phyloP scores from a whole-genome alignment of 2,113 vertebrate genomes.

The Sterna hirundo region DNA sequence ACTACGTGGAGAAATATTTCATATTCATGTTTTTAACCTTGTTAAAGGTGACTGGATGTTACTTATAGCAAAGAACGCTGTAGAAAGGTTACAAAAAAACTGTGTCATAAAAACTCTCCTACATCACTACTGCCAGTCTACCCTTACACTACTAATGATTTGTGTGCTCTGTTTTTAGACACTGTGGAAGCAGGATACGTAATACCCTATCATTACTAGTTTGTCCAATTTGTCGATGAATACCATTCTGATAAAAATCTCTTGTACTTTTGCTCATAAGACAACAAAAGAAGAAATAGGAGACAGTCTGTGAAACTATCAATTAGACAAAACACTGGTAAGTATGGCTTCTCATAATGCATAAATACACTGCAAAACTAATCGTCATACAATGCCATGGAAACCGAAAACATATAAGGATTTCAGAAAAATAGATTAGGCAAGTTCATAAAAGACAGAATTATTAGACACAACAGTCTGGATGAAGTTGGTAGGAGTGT shows the following conservation, averaged over 20 bases:
- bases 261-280: neutral
- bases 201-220: neutral
- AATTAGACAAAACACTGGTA: neutral
- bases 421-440: neutral
- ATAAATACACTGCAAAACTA: neutral
- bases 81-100: neutral
- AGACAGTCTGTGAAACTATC: neutral
- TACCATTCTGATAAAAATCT: neutral
- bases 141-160: accelerated
- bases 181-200: neutral
- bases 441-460: neutral
- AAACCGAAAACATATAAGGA: neutral
- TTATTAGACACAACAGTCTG: neutral
- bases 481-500: neutral
- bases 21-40: neutral
- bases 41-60: neutral
- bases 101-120: neutral
- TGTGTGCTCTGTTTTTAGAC: neutral
- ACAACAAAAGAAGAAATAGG: neutral
- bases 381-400: neutral
- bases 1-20: neutral
- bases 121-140: neutral
- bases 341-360: neutral
- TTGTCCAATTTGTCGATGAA: neutral
- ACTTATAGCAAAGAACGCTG: neutral